Percentiles rank a stretch among this genome's conserved stretches.
Evolutionary conservation across 2,797 vertebrate species (phyloP).

Genomic region (Staurois parvus): DNA sequence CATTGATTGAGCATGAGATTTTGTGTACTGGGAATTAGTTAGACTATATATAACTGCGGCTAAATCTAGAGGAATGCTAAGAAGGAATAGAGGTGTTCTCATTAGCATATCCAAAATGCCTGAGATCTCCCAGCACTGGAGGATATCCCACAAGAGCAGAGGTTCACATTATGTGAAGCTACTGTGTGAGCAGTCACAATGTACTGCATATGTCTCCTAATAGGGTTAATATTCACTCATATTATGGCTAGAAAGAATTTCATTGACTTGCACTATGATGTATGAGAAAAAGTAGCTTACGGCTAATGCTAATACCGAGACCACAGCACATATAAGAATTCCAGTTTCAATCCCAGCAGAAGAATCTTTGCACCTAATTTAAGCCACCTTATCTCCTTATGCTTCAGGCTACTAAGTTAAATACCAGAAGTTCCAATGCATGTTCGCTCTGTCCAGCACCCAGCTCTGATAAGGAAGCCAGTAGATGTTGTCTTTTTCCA

Average conservation of each 20-base stretch:
- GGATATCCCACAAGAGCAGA: not conserved
- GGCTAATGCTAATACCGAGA: constrained; percentile 5
- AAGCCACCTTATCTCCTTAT: constrained; percentile 20
- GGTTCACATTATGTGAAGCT: not conserved
- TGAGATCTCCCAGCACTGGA: not conserved
- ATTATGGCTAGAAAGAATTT: not conserved
- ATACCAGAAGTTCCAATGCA: not conserved
- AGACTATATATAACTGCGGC: constrained; percentile 9
- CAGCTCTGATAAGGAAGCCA: not conserved
- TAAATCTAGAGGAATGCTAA: not conserved
- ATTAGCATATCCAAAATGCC: constrained; percentile 3
- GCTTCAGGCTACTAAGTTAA: constrained; percentile 17
- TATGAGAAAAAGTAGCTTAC: not conserved
- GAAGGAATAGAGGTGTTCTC: not conserved
- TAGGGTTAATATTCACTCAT: not conserved
- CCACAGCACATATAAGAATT: constrained; percentile 3
- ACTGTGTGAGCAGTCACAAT: not conserved
- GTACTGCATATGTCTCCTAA: not conserved
- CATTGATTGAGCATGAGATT: constrained; percentile 1
- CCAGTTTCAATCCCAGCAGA: not conserved
- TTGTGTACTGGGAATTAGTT: not conserved
- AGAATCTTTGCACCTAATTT: constrained; percentile 4
- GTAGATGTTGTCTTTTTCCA: not conserved
- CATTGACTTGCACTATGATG: not conserved
- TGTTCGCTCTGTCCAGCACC: not conserved